These are phyloP conservation scores for Istiophorus platypterus DNA, from an alignment of 2,113 vertebrate species.

Conservation along the genomic window DNA sequence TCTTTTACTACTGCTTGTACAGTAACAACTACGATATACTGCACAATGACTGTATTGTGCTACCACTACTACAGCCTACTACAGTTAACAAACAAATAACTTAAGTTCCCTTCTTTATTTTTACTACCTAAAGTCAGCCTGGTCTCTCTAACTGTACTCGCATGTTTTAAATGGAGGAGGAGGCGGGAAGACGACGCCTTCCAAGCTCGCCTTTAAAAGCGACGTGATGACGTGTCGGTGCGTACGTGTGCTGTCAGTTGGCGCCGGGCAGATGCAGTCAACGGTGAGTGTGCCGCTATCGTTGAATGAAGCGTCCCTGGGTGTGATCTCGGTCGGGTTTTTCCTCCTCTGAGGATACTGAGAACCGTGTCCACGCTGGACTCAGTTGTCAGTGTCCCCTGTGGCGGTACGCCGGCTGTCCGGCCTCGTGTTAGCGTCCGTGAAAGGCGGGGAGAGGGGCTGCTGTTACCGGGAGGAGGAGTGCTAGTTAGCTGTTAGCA, in stretches of 20 bases:
- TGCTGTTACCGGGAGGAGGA: neutral
- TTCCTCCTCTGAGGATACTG: too few species aligned
- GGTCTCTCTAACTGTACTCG: neutral
- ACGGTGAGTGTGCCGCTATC: slow-evolving; percentile 64
- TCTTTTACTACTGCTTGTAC: too few species aligned
- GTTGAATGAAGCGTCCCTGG: neutral
- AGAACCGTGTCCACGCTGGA: neutral
- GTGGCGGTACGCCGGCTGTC: neutral
- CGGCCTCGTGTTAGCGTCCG: neutral
- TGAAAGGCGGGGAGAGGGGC: neutral
- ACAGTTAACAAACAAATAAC: too few species aligned
- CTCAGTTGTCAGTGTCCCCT: too few species aligned
- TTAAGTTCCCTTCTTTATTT: too few species aligned
- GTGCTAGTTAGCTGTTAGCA: neutral
- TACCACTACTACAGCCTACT: too few species aligned
- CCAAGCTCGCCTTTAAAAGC: neutral
- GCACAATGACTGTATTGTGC: too few species aligned
- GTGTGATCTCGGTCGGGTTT: too few species aligned
- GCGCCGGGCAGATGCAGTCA: slow-evolving; percentile 49
- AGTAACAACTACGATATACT: too few species aligned
- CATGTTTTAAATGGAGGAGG: neutral
- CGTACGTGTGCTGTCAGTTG: accelerated
- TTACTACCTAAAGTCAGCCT: neutral
- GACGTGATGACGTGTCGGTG: slow-evolving; percentile 41
- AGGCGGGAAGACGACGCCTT: neutral